Evolutionary conservation across 2,113 vertebrate genomes (phyloP).

Genomic region (Engraulis encrasicolus): DNA sequence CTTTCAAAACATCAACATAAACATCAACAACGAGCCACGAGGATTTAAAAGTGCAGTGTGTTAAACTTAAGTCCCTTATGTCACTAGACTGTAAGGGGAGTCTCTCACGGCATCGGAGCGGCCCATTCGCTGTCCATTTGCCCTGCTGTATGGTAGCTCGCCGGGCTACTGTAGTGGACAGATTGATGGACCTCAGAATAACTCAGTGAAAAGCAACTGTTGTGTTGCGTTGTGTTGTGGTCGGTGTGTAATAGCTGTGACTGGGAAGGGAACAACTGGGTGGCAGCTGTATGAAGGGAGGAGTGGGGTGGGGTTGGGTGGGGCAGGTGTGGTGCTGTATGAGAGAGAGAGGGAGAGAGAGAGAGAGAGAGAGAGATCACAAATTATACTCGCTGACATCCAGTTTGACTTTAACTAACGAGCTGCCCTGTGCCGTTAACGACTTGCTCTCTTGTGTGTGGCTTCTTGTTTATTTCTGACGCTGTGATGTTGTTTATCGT

Average conservation of each 20-base stretch:
- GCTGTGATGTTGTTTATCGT: not conserved
- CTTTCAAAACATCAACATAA: not conserved
- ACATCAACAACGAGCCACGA: not conserved
- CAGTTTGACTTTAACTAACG: not conserved
- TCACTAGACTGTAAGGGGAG: not conserved
- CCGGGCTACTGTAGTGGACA: too few relatives aligned
- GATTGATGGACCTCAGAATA: conserved; percentile 8
- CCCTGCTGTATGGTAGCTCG: not conserved
- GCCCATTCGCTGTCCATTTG: not conserved
- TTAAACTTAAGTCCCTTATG: not conserved
- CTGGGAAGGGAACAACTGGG: not conserved
- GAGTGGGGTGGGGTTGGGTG: not conserved
- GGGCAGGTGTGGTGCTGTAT: not conserved
- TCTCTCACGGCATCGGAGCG: not conserved
- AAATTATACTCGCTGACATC: not conserved
- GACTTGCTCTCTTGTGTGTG: not conserved
- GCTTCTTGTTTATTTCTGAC: not conserved
- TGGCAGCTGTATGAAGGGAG: not conserved
- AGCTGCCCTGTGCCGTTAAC: not conserved
- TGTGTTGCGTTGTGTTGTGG: conserved; percentile 14
- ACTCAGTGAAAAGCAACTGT: not conserved
- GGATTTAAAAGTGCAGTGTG: not conserved
- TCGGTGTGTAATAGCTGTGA: not conserved
- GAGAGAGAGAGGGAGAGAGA: too few relatives aligned
- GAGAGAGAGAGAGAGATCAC: too few relatives aligned